Base-by-base conservation (phyloP, 2,888 invertebrate species). In the Cenopis cana region DNA sequence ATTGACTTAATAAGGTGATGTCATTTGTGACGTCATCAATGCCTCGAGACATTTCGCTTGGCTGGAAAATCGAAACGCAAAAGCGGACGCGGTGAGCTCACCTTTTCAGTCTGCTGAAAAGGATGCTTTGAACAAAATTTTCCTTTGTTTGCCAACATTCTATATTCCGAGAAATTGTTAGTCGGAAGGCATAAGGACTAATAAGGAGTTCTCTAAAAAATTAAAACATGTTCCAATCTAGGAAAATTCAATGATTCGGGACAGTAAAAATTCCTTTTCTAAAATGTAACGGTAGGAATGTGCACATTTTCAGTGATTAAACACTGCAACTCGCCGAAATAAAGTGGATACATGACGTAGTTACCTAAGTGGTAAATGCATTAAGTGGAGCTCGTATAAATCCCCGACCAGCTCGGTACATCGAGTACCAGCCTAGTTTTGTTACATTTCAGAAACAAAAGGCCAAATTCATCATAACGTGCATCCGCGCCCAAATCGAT, bases 401-500 rank as follows among this genome's bases (percentile, higher is more conserved):
- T 46, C n/a, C n/a, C 6, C 46, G 0, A 2, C 6, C 6, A 46
- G 46, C 8, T 5, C 33, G 33, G n/a, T 46, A 46, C 46, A 14
- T 46, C n/a, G n/a, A 46, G 46, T 8, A 46, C 46, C n/a, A 14
- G 46, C 46, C 46, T 4, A 0, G 46, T 46, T n/a, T 4, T 1
- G 46, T 46, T n/a, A 46, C 46, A 46, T 46, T 49, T 38, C 50
- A 69, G 61, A 68, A 61, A 61, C 68, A 61, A 68, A 61, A 69
- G 56, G 10, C 69, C 50, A 56, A 64, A 69, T 69, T 56, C 62
- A 64, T 69, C 62, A 69, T 54, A 68, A 62, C 64, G 64, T 69
- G 57, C 66, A 66, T 66, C 60, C 59, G 66, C 66, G 61, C 66
- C 59, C 57, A 33, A 66, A 71, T 71, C 71, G 71, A 71, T 71